Conservation (phyloP, 2,113 vertebrate genomes). For the Cisticola juncidis region DNA sequence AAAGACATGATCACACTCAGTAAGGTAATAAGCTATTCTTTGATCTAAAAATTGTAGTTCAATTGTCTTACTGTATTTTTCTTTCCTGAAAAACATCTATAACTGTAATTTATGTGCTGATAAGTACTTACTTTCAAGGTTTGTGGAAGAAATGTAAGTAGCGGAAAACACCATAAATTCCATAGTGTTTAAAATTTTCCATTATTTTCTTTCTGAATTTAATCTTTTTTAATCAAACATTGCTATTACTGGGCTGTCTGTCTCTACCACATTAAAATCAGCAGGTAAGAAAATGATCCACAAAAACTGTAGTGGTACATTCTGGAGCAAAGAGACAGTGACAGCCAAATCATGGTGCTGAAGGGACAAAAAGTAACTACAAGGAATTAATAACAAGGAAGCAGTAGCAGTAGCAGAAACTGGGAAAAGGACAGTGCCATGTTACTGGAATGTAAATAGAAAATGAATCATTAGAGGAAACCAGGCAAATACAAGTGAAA, state of each 20-base stretch:
- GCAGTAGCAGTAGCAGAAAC: not conserved
- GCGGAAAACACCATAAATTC: not conserved
- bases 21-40: not conserved
- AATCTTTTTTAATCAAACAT: not conserved
- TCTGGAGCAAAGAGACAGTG: not conserved
- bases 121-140: not conserved
- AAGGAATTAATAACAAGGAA: not conserved
- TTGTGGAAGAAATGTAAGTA: not conserved
- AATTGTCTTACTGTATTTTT: not conserved
- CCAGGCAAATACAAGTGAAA: not conserved
- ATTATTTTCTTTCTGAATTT: not conserved
- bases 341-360: not conserved
- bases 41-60: not conserved
- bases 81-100: not conserved
- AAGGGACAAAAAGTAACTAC: not conserved
- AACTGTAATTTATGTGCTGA: not conserved
- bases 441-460: not conserved
- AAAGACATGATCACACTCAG: not conserved
- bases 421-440: not conserved
- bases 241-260: not conserved
- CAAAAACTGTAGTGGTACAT: not conserved
- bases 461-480: not conserved
- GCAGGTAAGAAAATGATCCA: not conserved
- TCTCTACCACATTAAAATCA: not conserved
- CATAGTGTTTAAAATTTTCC: not conserved